Evolutionary conservation across 35 echinoderm and acorn worm genomes (phyloP).

Genomic region (Ophiothrix spiculata): DNA sequence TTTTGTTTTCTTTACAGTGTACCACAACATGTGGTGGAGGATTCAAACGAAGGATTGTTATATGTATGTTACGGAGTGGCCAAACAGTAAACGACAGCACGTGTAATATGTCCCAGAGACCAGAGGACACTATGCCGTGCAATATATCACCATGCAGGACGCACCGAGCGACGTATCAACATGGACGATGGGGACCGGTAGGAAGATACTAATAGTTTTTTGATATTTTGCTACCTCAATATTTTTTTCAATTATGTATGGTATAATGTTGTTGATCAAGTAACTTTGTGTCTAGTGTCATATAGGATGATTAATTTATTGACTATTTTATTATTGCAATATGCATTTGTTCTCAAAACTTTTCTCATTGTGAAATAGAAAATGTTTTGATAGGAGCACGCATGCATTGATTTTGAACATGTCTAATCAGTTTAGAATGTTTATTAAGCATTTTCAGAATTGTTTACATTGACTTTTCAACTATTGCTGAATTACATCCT

Average conservation of each 20-base stretch:
- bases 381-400: too few relatives aligned
- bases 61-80: constrained; percentile 56
- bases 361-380: too few relatives aligned
- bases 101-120: constrained; percentile 45
- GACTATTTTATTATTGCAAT: too few relatives aligned
- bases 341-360: too few relatives aligned
- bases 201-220: constrained; percentile 42
- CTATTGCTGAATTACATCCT: too few relatives aligned
- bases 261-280: too few relatives aligned
- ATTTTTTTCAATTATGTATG: not conserved
- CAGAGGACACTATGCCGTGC: constrained; percentile 48
- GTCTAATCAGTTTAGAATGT: too few relatives aligned
- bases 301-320: too few relatives aligned
- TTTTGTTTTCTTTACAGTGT: constrained; percentile 66
- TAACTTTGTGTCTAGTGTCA: too few relatives aligned
- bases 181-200: constrained; percentile 61
- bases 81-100: constrained; percentile 44
- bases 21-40: constrained; percentile 70
- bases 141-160: constrained; percentile 31
- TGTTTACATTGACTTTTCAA: too few relatives aligned
- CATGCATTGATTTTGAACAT: too few relatives aligned
- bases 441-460: too few relatives aligned
- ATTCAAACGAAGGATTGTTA: constrained; percentile 37
- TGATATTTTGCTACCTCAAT: not conserved
- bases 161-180: constrained; percentile 26